Evolutionary conservation across 2,113 vertebrate genomes (phyloP), one percentile per base, ranked within the genome.

Genomic region (Rhinichthys klamathensis): DNA sequence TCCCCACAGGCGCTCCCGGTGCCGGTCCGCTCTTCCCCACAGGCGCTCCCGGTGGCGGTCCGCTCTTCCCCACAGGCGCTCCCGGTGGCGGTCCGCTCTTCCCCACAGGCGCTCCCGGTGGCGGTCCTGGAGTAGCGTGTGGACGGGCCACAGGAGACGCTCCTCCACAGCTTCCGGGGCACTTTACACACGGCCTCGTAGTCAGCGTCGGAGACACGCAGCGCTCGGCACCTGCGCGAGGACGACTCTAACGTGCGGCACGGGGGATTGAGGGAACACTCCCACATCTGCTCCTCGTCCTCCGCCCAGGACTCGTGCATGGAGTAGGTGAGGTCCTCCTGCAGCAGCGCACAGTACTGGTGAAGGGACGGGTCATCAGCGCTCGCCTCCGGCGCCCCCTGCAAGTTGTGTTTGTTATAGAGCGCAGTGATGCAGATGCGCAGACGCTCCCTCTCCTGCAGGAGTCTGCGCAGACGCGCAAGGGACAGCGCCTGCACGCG

Each of bases 401-500:
- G 15, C 16, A 0, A n/a, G 0, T 99, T 99, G 90, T 95, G 96
- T 92, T 93, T 95, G 3, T 93, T 91, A 92, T 98, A 99, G 73
- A 97, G 92, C 21, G 93, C 94, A 0, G 95, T 93, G 0, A 99
- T 94, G 84, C 97, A 97, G 90, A 96, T 95, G 74, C 97, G 94
- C 87, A 99, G 96, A 30, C 96, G 95, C 15, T 98, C 96, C 65
- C 97, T 98, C 91, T 99, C 97, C 90, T 95, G 93, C 84, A 99
- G 94, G 82, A 99, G 94, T 76, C 95, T 96, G 77, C 97, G 92
- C 91, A 99, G 72, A 41, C 97, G 96, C 88, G 98, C 97, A 0
- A 99, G 94, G 54, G 98, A 99, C 51, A 99, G 95, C 1, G 98
- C 98, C 89, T 99, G 96, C 56, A 99, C 96, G 0, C 98, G 96